phyloP scores from a whole-genome alignment of 2,113 vertebrate genomes.

The Sylvia atricapilla region DNA sequence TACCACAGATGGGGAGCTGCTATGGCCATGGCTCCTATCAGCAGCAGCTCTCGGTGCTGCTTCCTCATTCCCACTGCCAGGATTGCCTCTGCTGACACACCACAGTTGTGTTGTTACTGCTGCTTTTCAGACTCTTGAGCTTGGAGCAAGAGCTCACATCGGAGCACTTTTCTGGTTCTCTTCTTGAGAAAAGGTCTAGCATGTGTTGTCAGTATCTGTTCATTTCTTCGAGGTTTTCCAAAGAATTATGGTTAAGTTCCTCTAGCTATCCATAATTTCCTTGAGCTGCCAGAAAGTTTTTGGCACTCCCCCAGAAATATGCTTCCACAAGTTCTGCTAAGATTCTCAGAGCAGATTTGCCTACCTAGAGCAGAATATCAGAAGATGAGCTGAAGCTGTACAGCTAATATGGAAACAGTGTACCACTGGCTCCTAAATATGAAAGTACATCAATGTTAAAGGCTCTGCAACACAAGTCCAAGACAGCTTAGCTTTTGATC shows the following conservation, averaged over 20 bases:
- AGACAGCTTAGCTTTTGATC: not conserved
- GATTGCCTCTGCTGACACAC: slow-evolving; percentile 15
- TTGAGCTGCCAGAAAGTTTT: slow-evolving; percentile 37
- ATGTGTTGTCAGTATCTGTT: slow-evolving; percentile 59
- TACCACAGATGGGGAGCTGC: slow-evolving; percentile 37
- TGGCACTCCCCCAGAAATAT: slow-evolving; percentile 20
- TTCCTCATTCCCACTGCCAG: not conserved
- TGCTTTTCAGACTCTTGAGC: slow-evolving; percentile 18
- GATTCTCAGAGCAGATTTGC: slow-evolving; percentile 33
- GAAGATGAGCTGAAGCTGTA: slow-evolving; percentile 33
- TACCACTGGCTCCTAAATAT: not conserved
- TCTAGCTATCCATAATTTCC: slow-evolving; percentile 17
- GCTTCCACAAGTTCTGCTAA: slow-evolving; percentile 47
- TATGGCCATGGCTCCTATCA: slow-evolving; percentile 1
- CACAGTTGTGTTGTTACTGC: slow-evolving; percentile 30
- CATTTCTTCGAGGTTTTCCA: slow-evolving; percentile 48
- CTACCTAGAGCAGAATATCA: slow-evolving; percentile 23
- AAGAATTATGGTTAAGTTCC: slow-evolving; percentile 41
- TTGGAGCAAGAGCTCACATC: slow-evolving; percentile 18
- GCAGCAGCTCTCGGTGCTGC: not conserved
- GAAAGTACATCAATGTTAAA: not conserved
- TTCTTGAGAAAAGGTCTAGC: slow-evolving; percentile 54
- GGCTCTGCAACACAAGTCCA: not conserved
- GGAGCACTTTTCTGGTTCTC: slow-evolving; percentile 10
- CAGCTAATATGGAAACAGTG: not conserved